Evolutionary conservation across 2,888 invertebrate species (phyloP), one percentile per base, ranked within the genome.

Genomic region (Bhutanitis thaidina): DNA sequence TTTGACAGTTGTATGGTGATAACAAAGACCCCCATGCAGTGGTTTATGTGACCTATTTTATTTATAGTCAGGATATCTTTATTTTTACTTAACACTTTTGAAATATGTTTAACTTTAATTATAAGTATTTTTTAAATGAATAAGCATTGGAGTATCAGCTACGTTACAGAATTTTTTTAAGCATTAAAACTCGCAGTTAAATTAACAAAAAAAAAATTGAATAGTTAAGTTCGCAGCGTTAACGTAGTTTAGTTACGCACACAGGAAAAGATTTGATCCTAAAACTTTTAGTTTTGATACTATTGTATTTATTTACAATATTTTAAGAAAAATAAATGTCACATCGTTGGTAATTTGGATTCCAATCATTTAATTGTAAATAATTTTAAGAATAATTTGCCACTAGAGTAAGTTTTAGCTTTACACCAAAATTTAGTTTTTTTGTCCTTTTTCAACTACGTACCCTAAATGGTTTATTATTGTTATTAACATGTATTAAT

Each of bases 391-490:
- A 61, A 64, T 57, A 43, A 60, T 70, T 77, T 87, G 86, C 87
- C 87, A 87, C 79, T 87, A 87, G 84, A 63, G 37, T 76, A 67
- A 69, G 72, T 65, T 60, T 74, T 87, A 88, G 88, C 88, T 85
- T 81, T 86, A 86, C 83, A 86, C 88, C 88, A 88, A 88, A 88
- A 83, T 80, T 66, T 81, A 80, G 82, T 70, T 69, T 60, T 67
- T 71, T 20, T 20, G 2, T 70, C 72, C 10, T 25, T 40, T 34
- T 15, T 25, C 58, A 57, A 47, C 54, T 54, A 64, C 64, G 74
- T 77, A 72, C 72, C 76, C 74, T 74, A 70, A 68, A 64, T 62
- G 64, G 65, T 58, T 59, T 60, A 39, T 64, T 59, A 61, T 65
- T 64, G 64, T 53, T 55, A 54, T 16, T 51, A 51, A 45, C 40